Evolutionary conservation across 1,140 invertebrate species (phyloP).

Genomic region (Lucilia sericata): DNA sequence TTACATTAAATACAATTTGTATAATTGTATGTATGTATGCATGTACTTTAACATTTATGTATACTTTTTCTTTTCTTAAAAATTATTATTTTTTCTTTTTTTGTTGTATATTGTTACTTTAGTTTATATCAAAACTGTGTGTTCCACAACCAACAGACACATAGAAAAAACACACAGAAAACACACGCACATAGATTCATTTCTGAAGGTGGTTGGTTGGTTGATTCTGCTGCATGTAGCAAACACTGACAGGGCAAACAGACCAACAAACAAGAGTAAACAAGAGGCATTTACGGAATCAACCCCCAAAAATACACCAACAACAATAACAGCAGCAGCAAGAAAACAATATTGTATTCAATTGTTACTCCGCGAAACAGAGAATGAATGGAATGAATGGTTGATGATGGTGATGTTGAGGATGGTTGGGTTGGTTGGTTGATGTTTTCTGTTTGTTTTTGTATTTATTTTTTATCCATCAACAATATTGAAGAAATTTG

Average conservation of each 20-base stretch:
- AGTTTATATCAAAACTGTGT: not conserved
- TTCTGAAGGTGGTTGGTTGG: slow-evolving; percentile 33
- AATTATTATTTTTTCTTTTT: not conserved
- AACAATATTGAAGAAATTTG: slow-evolving; percentile 57
- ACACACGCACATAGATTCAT: not conserved
- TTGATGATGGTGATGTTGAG: not conserved
- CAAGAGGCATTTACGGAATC: not conserved
- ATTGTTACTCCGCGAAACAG: slow-evolving; percentile 4
- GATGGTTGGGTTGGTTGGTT: not conserved
- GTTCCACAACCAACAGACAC: not conserved
- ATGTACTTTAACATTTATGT: no score
- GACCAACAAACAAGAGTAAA: not conserved
- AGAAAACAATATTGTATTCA: not conserved
- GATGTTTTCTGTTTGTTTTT: slow-evolving; percentile 32
- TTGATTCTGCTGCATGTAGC: not conserved
- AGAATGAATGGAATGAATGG: not conserved
- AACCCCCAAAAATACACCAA: slow-evolving; percentile 9
- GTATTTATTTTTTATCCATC: slow-evolving; percentile 50
- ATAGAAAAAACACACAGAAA: no score
- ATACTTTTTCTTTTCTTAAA: not conserved
- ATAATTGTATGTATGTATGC: not conserved
- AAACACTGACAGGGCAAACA: not conserved
- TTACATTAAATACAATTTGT: not conserved
- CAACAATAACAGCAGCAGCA: not conserved
- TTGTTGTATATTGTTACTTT: slow-evolving; percentile 2